phyloP scores from a whole-genome alignment of 2,113 vertebrate genomes.

The Proterorhinus semilunaris region DNA sequence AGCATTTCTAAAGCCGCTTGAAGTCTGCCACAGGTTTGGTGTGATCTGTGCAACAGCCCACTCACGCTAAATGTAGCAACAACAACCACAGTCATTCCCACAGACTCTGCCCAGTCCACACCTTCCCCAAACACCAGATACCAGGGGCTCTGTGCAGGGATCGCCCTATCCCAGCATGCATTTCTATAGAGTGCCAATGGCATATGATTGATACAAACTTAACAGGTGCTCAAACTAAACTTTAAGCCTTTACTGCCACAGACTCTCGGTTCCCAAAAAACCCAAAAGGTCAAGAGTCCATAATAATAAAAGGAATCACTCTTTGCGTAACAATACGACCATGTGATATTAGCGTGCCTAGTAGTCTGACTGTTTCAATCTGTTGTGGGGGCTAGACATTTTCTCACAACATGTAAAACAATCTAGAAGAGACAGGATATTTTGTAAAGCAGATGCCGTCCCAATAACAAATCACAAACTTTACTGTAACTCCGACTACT shows the following conservation, averaged over 20 bases:
- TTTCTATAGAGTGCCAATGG: not conserved
- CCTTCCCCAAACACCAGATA: conserved; percentile 21
- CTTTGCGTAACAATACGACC: not conserved
- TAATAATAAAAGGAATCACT: not conserved
- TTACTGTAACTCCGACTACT: too few species aligned
- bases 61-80: conserved; percentile 22
- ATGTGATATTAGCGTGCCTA: not conserved
- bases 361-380: not conserved
- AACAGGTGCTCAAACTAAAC: not conserved
- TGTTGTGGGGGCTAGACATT: too few species aligned
- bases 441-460: too few species aligned
- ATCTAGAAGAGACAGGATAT: too few species aligned
- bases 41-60: conserved; percentile 12
- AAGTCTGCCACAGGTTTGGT: conserved; percentile 7
- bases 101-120: conserved; percentile 14
- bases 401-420: too few species aligned
- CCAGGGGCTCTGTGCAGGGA: not conserved
- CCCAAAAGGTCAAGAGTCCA: not conserved
- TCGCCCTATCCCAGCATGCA: not conserved
- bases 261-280: not conserved
- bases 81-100: conserved; percentile 18
- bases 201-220: not conserved
- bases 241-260: too few species aligned
- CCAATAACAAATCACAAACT: too few species aligned
- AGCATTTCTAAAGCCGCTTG: not conserved